phyloP scores from a whole-genome alignment of 2,797 vertebrate species.

The Xiphorhynchus erythropygius region DNA sequence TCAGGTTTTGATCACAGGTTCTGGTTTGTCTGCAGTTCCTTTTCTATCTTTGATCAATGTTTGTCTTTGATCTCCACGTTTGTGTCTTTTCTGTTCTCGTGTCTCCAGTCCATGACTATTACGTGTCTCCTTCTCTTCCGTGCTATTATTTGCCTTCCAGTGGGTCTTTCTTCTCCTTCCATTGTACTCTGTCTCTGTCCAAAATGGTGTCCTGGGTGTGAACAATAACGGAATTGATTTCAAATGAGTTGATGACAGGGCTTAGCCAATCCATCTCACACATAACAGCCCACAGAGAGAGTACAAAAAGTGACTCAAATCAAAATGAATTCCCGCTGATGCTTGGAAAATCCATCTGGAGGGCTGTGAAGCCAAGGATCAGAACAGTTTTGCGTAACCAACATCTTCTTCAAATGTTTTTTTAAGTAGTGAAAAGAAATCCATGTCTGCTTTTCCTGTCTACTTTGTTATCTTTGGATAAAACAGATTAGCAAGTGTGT shows the following conservation, averaged over 20 bases:
- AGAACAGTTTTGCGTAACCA: not conserved
- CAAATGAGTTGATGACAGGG: not conserved
- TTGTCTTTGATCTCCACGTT: slow-evolving; percentile 40
- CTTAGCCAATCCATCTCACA: not conserved
- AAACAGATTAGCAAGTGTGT: not conserved
- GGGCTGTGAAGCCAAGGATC: not conserved
- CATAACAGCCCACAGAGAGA: not conserved
- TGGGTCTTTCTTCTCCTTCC: not conserved
- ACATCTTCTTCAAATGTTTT: not conserved
- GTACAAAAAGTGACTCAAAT: not conserved
- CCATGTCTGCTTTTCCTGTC: not conserved
- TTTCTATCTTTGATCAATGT: slow-evolving; percentile 41
- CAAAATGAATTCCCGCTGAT: not conserved
- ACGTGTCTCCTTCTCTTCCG: not conserved
- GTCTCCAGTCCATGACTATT: not conserved
- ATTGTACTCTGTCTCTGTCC: not conserved
- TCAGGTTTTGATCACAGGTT: slow-evolving; percentile 47
- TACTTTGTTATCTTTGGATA: slow-evolving; percentile 3
- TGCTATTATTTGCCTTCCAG: slow-evolving; percentile 30
- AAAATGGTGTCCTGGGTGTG: not conserved
- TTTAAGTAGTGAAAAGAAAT: not conserved
- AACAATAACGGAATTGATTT: slow-evolving; percentile 57
- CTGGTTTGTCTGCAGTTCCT: not conserved
- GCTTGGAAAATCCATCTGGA: slow-evolving; percentile 21
- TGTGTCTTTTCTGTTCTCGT: slow-evolving; percentile 24